A percentile compares a stretch with the other conserved stretches of the same genome.
These are phyloP conservation scores for Hirudinaria manillensis DNA, from an alignment of 2,888 invertebrate species.

Conservation along the genomic window DNA sequence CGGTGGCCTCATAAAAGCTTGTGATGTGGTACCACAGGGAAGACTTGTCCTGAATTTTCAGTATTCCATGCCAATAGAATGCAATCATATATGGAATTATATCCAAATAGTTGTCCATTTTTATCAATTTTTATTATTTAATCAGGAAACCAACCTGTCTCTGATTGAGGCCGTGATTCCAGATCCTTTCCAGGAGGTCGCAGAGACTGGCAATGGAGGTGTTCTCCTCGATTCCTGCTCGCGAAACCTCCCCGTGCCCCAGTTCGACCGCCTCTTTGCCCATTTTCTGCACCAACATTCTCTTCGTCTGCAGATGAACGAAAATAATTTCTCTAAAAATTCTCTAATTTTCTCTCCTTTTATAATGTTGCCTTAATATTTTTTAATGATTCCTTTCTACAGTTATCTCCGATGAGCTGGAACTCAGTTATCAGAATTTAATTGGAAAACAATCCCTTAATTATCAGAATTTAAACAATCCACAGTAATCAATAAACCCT, in stretches of 20 bases:
- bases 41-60: slow-evolving; percentile 18
- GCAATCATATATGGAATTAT: no score
- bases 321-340: background rate
- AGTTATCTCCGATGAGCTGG: no score
- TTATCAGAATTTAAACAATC: no score
- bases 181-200: slow-evolving; percentile 89
- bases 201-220: slow-evolving; percentile 95
- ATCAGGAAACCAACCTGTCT: slow-evolving; percentile 63
- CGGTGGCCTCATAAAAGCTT: slow-evolving; percentile 12
- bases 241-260: slow-evolving; percentile 68
- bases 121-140: no score
- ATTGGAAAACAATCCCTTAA: no score
- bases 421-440: no score
- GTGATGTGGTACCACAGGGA: slow-evolving; percentile 22
- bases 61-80: background rate
- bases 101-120: no score
- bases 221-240: slow-evolving; percentile 78
- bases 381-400: background rate
- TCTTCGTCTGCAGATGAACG: slow-evolving; percentile 70
- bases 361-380: background rate
- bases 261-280: slow-evolving; percentile 87
- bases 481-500: no score
- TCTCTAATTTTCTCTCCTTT: background rate
- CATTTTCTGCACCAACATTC: slow-evolving; percentile 98
- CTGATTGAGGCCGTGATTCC: slow-evolving; percentile 91